Percentiles rank a stretch among this genome's conserved stretches.
Conservation (phyloP, 2,888 invertebrate species). For the Poecilobothrus nobilitatus region DNA sequence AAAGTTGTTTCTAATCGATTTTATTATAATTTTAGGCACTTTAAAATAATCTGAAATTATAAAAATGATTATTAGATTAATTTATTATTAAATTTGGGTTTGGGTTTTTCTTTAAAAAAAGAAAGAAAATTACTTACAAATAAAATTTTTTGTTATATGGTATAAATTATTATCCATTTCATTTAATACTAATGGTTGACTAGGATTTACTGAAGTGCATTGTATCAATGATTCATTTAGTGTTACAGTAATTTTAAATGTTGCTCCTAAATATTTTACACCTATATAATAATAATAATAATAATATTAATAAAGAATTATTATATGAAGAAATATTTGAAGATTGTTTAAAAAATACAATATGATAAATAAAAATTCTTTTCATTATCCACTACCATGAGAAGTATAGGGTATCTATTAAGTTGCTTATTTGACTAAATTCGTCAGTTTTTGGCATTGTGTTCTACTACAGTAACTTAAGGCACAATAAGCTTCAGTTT, state of each 20-base stretch:
- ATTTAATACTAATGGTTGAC: conserved; percentile 14
- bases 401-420: too few relatives aligned
- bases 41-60: conserved; percentile 17
- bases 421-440: too few relatives aligned
- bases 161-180: conserved; percentile 14
- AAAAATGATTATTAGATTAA: background rate
- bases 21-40: conserved; percentile 14
- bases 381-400: too few relatives aligned
- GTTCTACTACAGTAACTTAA: too few relatives aligned
- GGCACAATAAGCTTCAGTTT: too few relatives aligned
- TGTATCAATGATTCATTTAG: conserved; percentile 13
- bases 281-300: conserved; percentile 28
- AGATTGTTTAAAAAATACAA: too few relatives aligned
- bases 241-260: conserved; percentile 25
- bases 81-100: too few relatives aligned
- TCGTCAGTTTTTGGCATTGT: too few relatives aligned
- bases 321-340: too few relatives aligned
- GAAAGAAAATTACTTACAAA: conserved; percentile 16
- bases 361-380: too few relatives aligned
- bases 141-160: conserved; percentile 14
- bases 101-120: background rate
- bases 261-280: conserved; percentile 30
- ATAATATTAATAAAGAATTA: background rate
- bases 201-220: conserved; percentile 14
- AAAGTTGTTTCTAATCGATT: conserved; percentile 10